phyloP scores from a whole-genome alignment of 2,888 invertebrate genomes.

The Microctonus aethiopoides region DNA sequence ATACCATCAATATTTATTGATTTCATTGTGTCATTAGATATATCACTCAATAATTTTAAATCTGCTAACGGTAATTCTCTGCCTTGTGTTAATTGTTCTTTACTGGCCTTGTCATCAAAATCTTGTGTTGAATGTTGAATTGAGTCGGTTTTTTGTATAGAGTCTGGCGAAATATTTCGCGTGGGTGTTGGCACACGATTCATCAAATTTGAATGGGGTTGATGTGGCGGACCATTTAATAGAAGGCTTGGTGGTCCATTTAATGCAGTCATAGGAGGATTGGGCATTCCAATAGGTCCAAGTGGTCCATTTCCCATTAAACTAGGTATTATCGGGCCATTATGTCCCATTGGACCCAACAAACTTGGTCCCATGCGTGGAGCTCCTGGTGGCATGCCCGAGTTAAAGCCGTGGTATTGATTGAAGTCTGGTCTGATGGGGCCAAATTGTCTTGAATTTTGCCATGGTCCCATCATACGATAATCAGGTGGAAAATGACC shows the following conservation, averaged over 20 bases:
- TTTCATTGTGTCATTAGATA: constrained; percentile 78
- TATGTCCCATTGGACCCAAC: constrained; percentile 51
- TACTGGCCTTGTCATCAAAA: constrained; percentile 31
- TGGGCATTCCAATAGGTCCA: constrained; percentile 50
- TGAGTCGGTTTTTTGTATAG: constrained; percentile 48
- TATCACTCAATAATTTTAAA: constrained; percentile 68
- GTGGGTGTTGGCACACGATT: constrained; percentile 22
- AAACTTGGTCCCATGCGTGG: constrained; percentile 51
- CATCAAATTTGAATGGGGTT: constrained; percentile 10
- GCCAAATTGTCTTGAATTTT: constrained; percentile 60
- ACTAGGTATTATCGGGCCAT: constrained; percentile 52
- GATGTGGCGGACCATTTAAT: constrained; percentile 52
- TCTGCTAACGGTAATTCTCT: constrained; percentile 67
- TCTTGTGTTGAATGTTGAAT: constrained; percentile 45
- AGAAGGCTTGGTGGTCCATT: no score
- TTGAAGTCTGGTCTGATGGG: constrained; percentile 61
- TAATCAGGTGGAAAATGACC: constrained; percentile 58
- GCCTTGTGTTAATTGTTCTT: constrained; percentile 39
- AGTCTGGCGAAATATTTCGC: constrained; percentile 50
- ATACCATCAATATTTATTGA: constrained; percentile 85
- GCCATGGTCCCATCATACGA: constrained; percentile 62
- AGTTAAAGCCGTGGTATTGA: constrained; percentile 58
- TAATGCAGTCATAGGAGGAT: constrained; percentile 45
- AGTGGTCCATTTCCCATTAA: constrained; percentile 50
- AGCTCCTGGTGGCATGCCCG: constrained; percentile 53